A percentile compares a stretch with the other conserved stretches of the same genome.
These are phyloP conservation scores for Mormoops blainvillei DNA, from an alignment of 2,113 vertebrate genomes.

Conservation along the genomic window DNA sequence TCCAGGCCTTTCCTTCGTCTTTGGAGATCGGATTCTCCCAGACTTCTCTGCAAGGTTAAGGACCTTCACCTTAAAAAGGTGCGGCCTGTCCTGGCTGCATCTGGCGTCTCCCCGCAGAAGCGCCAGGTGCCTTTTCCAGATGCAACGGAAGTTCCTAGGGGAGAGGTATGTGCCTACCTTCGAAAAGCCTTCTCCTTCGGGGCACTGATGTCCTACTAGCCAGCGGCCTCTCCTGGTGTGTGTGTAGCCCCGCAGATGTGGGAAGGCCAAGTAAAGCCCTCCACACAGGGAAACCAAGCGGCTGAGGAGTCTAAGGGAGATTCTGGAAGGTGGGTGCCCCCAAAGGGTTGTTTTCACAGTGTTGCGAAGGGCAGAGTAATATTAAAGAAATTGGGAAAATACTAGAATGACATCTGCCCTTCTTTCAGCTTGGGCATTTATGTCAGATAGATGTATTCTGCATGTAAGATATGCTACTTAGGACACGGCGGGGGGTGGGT, in stretches of 20 bases:
- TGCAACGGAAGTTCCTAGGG: background rate
- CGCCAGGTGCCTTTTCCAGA: background rate
- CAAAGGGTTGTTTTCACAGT: constrained; percentile 53
- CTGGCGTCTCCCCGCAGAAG: background rate
- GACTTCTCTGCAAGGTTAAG: background rate
- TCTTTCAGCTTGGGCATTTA: background rate
- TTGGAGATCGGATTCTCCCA: background rate
- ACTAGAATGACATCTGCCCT: background rate
- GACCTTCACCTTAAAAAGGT: background rate
- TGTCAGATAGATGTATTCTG: background rate
- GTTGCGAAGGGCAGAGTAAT: background rate
- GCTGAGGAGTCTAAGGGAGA: background rate
- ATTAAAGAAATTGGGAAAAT: background rate
- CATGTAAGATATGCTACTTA: background rate
- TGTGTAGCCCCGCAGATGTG: background rate
- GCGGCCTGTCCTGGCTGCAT: background rate
- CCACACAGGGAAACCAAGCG: background rate
- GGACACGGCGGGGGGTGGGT: background rate
- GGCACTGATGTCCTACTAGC: background rate
- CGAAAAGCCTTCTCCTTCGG: background rate
- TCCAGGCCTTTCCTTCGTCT: background rate
- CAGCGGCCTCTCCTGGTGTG: background rate
- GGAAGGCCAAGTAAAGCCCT: background rate
- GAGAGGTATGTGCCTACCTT: background rate
- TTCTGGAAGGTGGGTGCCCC: background rate